Base-by-base conservation (phyloP, 1,140 invertebrate genomes). In the Drosophila eugracilis region DNA sequence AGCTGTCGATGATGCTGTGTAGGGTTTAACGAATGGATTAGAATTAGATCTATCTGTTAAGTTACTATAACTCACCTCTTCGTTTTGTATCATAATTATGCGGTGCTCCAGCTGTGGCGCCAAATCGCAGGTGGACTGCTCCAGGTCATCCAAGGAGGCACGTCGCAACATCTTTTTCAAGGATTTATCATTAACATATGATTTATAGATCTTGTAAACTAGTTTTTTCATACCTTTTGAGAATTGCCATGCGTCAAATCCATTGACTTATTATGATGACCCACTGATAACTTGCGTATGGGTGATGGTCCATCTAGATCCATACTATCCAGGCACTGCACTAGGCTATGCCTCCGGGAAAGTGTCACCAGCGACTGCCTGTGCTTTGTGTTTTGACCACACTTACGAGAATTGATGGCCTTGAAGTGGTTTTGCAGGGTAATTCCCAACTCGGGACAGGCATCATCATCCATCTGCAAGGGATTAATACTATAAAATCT, bases 371-470 rank as follows among this genome's bases (percentile, higher is more conserved):
- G 92, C 48, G 95, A 96, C 92, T 97, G 96, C 42, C 96, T 92
- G 92, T 97, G 97, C 78, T 96, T 95, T 14, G 96, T 96, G 65
- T 94, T 94, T 63, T 94, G 94, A n/a, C 94, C 93, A 59, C 93
- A 92, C 75, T 94, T 94, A 10, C 96, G 92, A 63, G 97, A 94
- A 91, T 96, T 94, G 59, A 97, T 97, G 4, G 97, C 95, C 57
- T 96, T 94, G 92, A 98, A 98, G 92, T 98, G 96, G 92, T 98
- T 97, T 92, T 97, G 96, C 36, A 98, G 93, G 1, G 96, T 94
- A 66, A 96, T 94, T 10, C 95, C 95, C 41, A 98, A 91, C 83
- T 96, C 95, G 0, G 96, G 96, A 81, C 96, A 96, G 89, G 96
- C 94, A 83, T 97, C 97, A 54, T 96, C 95, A 79, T 94, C 94